These are phyloP conservation scores for Hofmannophila pseudospretella DNA, from an alignment of 2,888 invertebrate genomes.

Conservation along the genomic window DNA sequence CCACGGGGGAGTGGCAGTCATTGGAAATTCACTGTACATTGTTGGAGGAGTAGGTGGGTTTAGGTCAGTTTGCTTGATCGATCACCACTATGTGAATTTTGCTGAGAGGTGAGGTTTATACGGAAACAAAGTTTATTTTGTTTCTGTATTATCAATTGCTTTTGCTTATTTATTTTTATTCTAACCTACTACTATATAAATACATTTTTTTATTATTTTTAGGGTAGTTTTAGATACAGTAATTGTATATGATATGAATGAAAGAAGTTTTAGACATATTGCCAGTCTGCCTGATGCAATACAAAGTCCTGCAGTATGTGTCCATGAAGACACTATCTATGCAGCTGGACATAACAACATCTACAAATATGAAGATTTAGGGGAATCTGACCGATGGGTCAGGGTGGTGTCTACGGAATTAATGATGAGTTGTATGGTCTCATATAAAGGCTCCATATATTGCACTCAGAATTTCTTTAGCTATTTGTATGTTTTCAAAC, in stretches of 20 bases:
- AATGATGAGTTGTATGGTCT: slow-evolving; percentile 39
- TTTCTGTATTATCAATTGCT: not conserved
- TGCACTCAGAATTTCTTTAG: slow-evolving; percentile 54
- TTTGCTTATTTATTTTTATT: not conserved
- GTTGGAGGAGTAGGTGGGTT: slow-evolving; percentile 64
- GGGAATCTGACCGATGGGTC: slow-evolving; percentile 37
- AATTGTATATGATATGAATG: slow-evolving; percentile 48
- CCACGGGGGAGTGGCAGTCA: slow-evolving; percentile 49
- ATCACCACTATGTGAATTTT: not conserved
- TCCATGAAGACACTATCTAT: slow-evolving; percentile 43
- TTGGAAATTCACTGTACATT: slow-evolving; percentile 47
- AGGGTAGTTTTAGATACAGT: slow-evolving; percentile 53
- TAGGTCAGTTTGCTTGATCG: slow-evolving; percentile 44
- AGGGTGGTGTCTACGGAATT: slow-evolving; percentile 35
- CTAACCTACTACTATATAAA: not conserved
- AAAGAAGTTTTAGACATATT: slow-evolving; percentile 40
- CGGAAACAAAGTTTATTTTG: not conserved
- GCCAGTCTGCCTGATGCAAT: slow-evolving; percentile 52
- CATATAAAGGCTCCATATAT: slow-evolving; percentile 52
- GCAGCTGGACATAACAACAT: slow-evolving; percentile 48
- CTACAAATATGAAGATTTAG: slow-evolving; percentile 43
- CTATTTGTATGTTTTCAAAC: slow-evolving; percentile 48
- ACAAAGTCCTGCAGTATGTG: slow-evolving; percentile 55
- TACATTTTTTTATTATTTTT: too few species aligned
- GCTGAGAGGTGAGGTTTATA: not conserved